Conservation (phyloP, 2,888 invertebrate species). For the Catonia carolina region DNA sequence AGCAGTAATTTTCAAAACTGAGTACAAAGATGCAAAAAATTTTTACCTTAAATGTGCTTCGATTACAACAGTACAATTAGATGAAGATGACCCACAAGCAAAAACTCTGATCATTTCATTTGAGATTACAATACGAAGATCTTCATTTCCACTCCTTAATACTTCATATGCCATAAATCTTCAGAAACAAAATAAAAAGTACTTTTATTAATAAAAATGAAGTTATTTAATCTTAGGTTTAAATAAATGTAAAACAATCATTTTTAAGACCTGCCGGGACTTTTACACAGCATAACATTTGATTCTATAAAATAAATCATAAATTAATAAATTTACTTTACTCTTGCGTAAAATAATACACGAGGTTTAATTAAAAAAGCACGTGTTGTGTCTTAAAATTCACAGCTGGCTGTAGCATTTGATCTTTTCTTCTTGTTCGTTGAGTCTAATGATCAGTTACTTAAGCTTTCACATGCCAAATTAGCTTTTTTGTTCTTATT, state of each 20-base stretch:
- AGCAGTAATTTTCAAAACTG: constrained; percentile 52
- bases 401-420: no score
- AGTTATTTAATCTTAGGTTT: neutral
- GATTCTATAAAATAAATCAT: neutral
- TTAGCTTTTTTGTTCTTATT: no score
- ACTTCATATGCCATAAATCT: constrained; percentile 75
- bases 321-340: no score
- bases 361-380: no score
- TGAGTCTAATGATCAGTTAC: no score
- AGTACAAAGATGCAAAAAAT: constrained; percentile 26
- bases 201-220: neutral
- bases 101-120: constrained; percentile 66
- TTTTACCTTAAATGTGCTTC: constrained; percentile 46
- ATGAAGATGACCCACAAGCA: constrained; percentile 47
- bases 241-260: neutral
- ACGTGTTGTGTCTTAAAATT: no score
- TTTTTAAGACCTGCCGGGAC: neutral
- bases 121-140: constrained; percentile 74
- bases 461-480: no score
- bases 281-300: neutral
- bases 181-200: constrained; percentile 26
- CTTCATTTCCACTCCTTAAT: constrained; percentile 65
- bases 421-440: no score
- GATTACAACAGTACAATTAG: constrained; percentile 51
- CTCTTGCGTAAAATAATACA: no score